Base-by-base conservation (phyloP, 2,113 vertebrate species). In the Hemicordylus capensis region DNA sequence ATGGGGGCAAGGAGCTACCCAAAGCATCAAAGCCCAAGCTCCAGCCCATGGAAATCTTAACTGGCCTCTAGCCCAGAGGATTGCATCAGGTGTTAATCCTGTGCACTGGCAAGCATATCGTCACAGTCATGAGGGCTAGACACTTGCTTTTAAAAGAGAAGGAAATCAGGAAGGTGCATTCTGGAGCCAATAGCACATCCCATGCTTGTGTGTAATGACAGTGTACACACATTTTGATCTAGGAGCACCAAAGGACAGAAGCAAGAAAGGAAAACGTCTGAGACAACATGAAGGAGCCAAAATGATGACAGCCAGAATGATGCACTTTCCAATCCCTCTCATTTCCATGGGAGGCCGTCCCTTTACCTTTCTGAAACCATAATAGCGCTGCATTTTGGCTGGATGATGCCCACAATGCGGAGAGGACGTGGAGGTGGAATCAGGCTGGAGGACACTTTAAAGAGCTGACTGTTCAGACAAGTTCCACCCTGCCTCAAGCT, bases 361-460 rank as follows among this genome's bases (percentile, higher is more conserved):
- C 1, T 69, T 69, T 74, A 74, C 12, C 17, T n/a, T 24, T 3
- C 6, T 0, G 6, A 63, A 72, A 19, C 7, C 2, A 51, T 6
- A 0, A 83, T 34, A 54, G 4, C 1, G 34, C 76, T 4, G 7
- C 61, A 80, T 4, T 0, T 0, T 12, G 0, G 0, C 10, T 85
- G 87, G 9, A 67, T 61, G 0, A 1, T 51, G 39, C 4, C 82
- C 59, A 88, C 73, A 19, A 86, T 87, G 59, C 0, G 20, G 24
- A 9, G 48, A 51, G 79, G 14, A 8, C 0, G 0, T 0, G 66
- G 31, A 6, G 1, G n/a, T n/a, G n/a, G n/a, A n/a, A n/a, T n/a
- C 86, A 87, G 37, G 81, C 9, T 0, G 0, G 20, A 83, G 85
- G 37, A 84, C 39, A n/a, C n/a, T n/a, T n/a, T n/a, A n/a, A n/a